Base-by-base conservation (phyloP, 2,113 vertebrate genomes). In the Macquaria ambigua region DNA sequence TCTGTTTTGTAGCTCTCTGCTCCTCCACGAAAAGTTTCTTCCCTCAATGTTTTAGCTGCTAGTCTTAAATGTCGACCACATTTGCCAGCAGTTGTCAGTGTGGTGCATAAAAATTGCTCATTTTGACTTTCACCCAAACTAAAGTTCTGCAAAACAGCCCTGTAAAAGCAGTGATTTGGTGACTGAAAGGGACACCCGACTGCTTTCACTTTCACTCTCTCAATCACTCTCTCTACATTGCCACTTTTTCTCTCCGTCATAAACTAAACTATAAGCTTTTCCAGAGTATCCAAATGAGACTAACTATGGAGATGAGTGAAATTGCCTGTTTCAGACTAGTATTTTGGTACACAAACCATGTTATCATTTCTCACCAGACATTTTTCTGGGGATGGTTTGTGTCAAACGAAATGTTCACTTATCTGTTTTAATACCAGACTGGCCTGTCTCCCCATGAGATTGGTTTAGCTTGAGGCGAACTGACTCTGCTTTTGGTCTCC, bases 381-480 rank as follows among this genome's bases (percentile, higher is more conserved):
- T 83, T 79, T 87, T 83, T 89, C 74, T 76, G 81, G 79, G 74
- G 66, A 87, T 84, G 39, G 71, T 75, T 74, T 81, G 59, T 84
- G 89, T 92, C 83, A 89, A 91, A 85, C 34, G 0, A 83, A 92
- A 94, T 87, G 81, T 86, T 92, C 87, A 63, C 87, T 88, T 89
- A 86, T 91, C 92, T 85, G 20, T 92, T 93, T 92, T 90, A 91
- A 88, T 93, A 85, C 81, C 85, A 89, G 62, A 61, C 83, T 79
- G 79, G 64, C n/a, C 39, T 46, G 67, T 80, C 66, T 92, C 43
- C 46, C 67, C 6, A 16, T 68, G 68, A 82, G 81, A 83, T 58
- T 82, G 85, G 87, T 83, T 88, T 86, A 81, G 74, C 90, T 88
- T 39, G 58, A 89, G 86, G 86, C 69, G 23, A 87, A 83, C 85